A percentile compares a stretch with the other conserved stretches of the same genome.
These are phyloP conservation scores for Pedicia rivosa DNA, from an alignment of 2,888 invertebrate genomes.

Conservation along the genomic window DNA sequence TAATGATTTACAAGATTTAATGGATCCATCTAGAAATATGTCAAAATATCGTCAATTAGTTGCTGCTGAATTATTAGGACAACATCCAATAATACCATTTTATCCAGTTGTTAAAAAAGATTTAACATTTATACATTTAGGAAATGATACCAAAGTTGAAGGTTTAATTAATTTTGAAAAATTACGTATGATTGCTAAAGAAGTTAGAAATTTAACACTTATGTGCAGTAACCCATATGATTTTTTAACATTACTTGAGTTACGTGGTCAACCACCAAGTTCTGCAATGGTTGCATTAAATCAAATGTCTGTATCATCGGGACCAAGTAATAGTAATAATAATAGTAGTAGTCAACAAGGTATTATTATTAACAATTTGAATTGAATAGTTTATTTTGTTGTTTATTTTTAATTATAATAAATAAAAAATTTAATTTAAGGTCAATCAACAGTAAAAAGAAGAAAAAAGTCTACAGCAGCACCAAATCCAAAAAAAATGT, in stretches of 20 bases:
- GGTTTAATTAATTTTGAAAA: slow-evolving; percentile 94
- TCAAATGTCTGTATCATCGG: slow-evolving; percentile 57
- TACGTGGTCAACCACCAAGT: slow-evolving; percentile 74
- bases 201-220: slow-evolving; percentile 74
- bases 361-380: not conserved
- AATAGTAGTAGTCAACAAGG: not conserved
- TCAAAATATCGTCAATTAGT: slow-evolving; percentile 93
- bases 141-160: slow-evolving; percentile 85
- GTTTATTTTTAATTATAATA: slow-evolving; percentile 1
- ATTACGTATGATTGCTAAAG: slow-evolving; percentile 94
- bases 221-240: slow-evolving; percentile 94
- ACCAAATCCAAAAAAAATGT: slow-evolving; percentile 95
- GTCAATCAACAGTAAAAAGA: slow-evolving; percentile 75
- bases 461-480: slow-evolving; percentile 79
- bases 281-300: slow-evolving; percentile 79
- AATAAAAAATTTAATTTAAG: slow-evolving; percentile 29
- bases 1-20: slow-evolving; percentile 83
- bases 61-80: slow-evolving; percentile 75
- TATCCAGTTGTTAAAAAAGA: slow-evolving; percentile 89
- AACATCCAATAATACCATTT: slow-evolving; percentile 59
- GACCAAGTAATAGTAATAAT: not conserved
- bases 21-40: slow-evolving; percentile 99
- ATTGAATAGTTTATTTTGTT: not conserved
- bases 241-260: slow-evolving; percentile 65
- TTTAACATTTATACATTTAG: slow-evolving; percentile 93